phyloP scores from a whole-genome alignment of 2,888 invertebrate genomes.

The Bibio marci region DNA sequence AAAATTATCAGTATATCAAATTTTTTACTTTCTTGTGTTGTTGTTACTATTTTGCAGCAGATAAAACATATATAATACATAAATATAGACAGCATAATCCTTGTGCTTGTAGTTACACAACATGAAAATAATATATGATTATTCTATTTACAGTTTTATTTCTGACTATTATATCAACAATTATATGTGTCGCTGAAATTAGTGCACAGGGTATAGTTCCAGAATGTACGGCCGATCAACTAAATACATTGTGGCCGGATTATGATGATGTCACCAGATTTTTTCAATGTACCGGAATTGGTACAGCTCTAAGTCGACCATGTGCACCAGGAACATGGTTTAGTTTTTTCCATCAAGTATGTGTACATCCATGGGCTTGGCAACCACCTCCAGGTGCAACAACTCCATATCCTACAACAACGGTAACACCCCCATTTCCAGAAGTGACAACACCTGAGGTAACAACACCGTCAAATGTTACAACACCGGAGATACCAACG shows the following conservation, averaged over 20 bases:
- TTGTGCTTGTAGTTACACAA: no score
- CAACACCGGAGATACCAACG: slow-evolving; percentile 8
- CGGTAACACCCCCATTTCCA: slow-evolving; percentile 6
- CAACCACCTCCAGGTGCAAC: slow-evolving; percentile 1
- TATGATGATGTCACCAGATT: slow-evolving; percentile 21
- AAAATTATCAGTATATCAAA: no score
- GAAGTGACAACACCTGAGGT: no score
- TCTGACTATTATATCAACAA: no score
- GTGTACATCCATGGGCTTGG: slow-evolving; percentile 11
- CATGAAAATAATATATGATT: no score
- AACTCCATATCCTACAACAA: slow-evolving; percentile 5
- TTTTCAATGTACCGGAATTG: slow-evolving; percentile 17
- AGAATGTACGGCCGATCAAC: slow-evolving; percentile 19
- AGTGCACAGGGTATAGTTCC: no score
- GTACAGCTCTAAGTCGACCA: slow-evolving; percentile 13
- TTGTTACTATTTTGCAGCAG: no score
- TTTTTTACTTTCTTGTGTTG: no score
- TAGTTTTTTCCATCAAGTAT: slow-evolving; percentile 22
- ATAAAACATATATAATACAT: no score
- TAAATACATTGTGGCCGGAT: slow-evolving; percentile 25
- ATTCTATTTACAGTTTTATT: no score
- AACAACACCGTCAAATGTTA: not conserved
- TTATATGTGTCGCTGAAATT: no score
- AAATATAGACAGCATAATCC: no score
- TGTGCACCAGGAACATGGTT: slow-evolving; percentile 23